Evolutionary conservation across 2,797 vertebrate species (phyloP).

Genomic region (Sandelia bainsii): DNA sequence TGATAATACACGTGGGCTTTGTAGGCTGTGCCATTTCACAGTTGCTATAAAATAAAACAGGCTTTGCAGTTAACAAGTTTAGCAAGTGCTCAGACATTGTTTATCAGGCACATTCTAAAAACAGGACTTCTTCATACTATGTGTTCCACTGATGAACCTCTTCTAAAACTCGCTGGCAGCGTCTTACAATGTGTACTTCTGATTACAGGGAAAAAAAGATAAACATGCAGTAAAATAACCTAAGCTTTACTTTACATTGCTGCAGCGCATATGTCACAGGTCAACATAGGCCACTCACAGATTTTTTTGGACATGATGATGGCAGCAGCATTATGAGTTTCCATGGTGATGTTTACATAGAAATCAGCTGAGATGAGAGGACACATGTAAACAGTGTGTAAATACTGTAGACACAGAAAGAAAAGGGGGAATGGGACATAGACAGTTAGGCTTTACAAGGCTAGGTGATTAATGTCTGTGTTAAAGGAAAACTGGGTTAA

Average conservation of each 20-base stretch:
- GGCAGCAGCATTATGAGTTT: conserved; percentile 51
- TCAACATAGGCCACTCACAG: conserved; percentile 36
- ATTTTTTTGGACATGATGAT: conserved; percentile 41
- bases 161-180: conserved; percentile 23
- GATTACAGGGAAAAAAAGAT: background rate
- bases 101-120: conserved; percentile 6
- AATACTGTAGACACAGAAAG: background rate
- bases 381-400: background rate
- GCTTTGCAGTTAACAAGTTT: conserved; percentile 5
- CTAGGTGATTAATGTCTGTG: background rate
- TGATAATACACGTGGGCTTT: background rate
- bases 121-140: background rate
- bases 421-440: background rate
- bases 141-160: conserved; percentile 9
- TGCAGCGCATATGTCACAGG: conserved; percentile 35
- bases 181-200: background rate
- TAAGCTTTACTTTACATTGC: background rate
- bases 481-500: conserved; percentile 7
- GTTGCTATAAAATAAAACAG: background rate
- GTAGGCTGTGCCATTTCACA: background rate
- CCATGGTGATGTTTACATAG: conserved; percentile 61
- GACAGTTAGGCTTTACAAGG: background rate
- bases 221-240: no score
- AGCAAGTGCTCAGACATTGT: background rate
- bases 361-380: conserved; percentile 41